Evolutionary conservation across 53 echinoderm and acorn worm species (phyloP), one percentile per base, ranked within the genome.

Genomic region (Stichopus horrens): DNA sequence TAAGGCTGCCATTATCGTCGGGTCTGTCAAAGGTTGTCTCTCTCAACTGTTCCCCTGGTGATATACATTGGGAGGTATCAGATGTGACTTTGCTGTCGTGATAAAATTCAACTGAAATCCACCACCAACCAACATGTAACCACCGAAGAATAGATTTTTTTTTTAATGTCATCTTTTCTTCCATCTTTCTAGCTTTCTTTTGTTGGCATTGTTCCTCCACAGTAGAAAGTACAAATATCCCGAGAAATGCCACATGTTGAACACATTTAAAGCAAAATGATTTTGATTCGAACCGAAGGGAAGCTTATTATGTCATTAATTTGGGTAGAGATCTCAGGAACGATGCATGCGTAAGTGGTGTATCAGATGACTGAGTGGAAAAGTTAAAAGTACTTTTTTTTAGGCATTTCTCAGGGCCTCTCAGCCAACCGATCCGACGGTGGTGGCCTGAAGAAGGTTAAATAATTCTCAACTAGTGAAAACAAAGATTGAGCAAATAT

Each of bases 251-350:
- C 54, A 53, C 55, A 79, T 79, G 79, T 79, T 79, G 79, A 19
- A 51, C 79, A 79, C 53, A 55, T 53, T 79, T 79, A 51, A 51
- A 79, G 54, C 14, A 14, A 79, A 53, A 52, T 53, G 52, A 79
- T 79, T 19, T 79, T 79, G 53, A 53, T 79, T 54, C 54, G 79
- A 55, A 79, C 54, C 19, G 79, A 79, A 52, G 79, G 37, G 79
- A 19, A 79, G 79, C 79, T 79, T 55, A 53, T 79, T 79, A 79
- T 79, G 55, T 79, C 18, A 79, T 79, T 79, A 79, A 54, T 79
- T 79, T 55, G 8, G 13, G n/a, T 18, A 54, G 19, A 55, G 53
- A 79, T 37, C 51, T 53, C 54, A 54, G 53, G 79, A 79, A 79
- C 20, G 54, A 54, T 79, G n/a, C 53, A 79, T 79, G 79, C 79